Evolutionary conservation across 2,888 invertebrate species (phyloP).

Genomic region (Acanthopleura granulata): DNA sequence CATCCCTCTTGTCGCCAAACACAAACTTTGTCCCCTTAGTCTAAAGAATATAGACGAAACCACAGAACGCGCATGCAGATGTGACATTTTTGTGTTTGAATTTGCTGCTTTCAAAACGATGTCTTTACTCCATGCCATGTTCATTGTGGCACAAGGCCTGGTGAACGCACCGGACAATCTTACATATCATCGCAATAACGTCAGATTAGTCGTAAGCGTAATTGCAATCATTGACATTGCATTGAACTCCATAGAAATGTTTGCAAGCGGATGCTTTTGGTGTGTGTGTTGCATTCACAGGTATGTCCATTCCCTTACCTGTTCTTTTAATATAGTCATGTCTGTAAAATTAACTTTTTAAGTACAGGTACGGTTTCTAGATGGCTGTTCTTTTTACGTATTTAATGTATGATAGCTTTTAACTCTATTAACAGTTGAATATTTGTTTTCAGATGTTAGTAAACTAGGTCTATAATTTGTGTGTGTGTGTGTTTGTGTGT

Average conservation of each 20-base stretch:
- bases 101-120: background rate
- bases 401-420: too few relatives aligned
- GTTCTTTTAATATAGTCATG: too few relatives aligned
- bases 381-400: too few relatives aligned
- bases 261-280: constrained; percentile 12
- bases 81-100: background rate
- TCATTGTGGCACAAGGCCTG: background rate
- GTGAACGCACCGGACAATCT: background rate
- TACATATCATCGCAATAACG: background rate
- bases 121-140: background rate
- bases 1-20: background rate
- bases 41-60: background rate
- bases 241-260: background rate
- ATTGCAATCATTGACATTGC: background rate
- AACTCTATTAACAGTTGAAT: too few relatives aligned
- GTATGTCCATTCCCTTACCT: background rate
- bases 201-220: background rate
- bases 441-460: too few relatives aligned
- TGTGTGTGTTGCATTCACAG: constrained; percentile 4
- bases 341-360: too few relatives aligned
- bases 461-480: too few relatives aligned
- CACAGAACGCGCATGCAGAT: background rate
- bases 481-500: too few relatives aligned
- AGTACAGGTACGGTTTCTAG: too few relatives aligned
- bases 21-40: background rate